Percentiles rank a stretch among this genome's conserved stretches.
These are phyloP conservation scores for Drosophila malerkotliana DNA, from an alignment of 1,140 invertebrate species.

Conservation along the genomic window DNA sequence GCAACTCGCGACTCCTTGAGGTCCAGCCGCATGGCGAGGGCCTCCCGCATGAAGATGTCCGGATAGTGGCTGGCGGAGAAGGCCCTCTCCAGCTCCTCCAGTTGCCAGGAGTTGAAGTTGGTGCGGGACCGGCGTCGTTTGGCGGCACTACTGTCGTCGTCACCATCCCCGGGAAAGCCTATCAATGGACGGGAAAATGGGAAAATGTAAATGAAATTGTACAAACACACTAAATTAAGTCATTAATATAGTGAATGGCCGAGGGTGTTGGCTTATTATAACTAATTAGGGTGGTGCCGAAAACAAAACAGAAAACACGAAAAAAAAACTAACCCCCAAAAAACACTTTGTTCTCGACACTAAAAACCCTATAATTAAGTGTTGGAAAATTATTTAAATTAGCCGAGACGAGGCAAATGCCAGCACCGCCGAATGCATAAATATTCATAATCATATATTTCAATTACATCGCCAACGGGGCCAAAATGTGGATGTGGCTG, in stretches of 20 bases:
- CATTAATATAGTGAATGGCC: conserved; percentile 14
- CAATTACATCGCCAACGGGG: conserved; percentile 69
- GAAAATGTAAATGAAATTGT: conserved; percentile 33
- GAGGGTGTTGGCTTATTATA: conserved; percentile 59
- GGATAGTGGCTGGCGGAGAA: conserved; percentile 99
- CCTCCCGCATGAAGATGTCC: conserved; percentile 99
- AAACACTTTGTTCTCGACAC: conserved; percentile 68
- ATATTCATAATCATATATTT: conserved; percentile 84
- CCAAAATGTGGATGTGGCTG: conserved; percentile 8
- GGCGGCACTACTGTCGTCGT: conserved; percentile 82
- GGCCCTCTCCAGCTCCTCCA: conserved; percentile 98
- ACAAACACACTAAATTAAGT: conserved; percentile 20
- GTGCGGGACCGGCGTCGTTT: conserved; percentile 96
- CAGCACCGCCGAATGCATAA: conserved; percentile 62
- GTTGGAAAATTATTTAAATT: conserved; percentile 77
- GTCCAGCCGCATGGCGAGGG: conserved; percentile 96
- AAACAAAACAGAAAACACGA: conserved; percentile 25
- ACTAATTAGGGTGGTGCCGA: conserved; percentile 58
- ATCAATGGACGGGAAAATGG: conserved; percentile 3
- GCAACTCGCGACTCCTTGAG: conserved; percentile 99
- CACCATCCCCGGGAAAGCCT: conserved; percentile 83
- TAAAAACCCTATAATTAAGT: conserved; percentile 72
- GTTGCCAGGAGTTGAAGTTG: conserved; percentile 99
- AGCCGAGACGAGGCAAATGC: conserved; percentile 19
- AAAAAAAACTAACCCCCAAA: conserved; percentile 18